These are phyloP conservation scores for Drosophila kikkawai DNA, from an alignment of 1,140 invertebrate genomes.

Conservation along the genomic window DNA sequence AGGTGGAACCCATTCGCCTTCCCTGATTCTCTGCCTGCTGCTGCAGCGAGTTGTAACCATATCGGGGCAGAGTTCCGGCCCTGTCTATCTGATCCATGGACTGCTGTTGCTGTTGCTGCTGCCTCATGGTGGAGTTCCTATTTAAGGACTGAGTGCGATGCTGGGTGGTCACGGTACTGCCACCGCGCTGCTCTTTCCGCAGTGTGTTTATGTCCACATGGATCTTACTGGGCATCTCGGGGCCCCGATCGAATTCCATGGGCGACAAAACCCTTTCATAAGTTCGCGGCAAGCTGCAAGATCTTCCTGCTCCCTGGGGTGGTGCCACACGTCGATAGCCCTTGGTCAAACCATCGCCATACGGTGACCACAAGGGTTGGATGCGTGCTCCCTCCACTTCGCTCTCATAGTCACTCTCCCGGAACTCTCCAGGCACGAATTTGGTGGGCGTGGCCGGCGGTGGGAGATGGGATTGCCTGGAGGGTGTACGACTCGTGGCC, in stretches of 20 bases:
- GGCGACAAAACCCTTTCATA: slow-evolving; percentile 86
- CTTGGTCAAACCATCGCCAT: slow-evolving; percentile 87
- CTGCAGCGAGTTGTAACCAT: slow-evolving; percentile 85
- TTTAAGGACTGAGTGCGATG: slow-evolving; percentile 72
- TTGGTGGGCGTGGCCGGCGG: slow-evolving; percentile 88
- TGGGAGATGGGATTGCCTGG: slow-evolving; percentile 80
- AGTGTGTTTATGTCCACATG: slow-evolving; percentile 69
- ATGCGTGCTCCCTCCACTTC: slow-evolving; percentile 88
- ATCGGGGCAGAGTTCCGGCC: slow-evolving; percentile 88
- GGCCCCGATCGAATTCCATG: slow-evolving; percentile 87
- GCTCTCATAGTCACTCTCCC: slow-evolving; percentile 90
- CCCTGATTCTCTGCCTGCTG: slow-evolving; percentile 85
- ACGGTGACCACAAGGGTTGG: slow-evolving; percentile 87
- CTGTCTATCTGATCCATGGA: slow-evolving; percentile 81
- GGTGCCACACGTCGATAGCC: slow-evolving; percentile 88
- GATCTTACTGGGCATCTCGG: slow-evolving; percentile 85
- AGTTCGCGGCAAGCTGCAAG: slow-evolving; percentile 85
- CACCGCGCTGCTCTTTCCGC: slow-evolving; percentile 70
- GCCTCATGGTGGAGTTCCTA: slow-evolving; percentile 67
- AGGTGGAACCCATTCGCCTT: slow-evolving; percentile 89
- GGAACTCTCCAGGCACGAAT: slow-evolving; percentile 89
- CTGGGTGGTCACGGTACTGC: slow-evolving; percentile 62
- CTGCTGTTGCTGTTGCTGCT: slow-evolving; percentile 50
- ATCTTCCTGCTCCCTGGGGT: slow-evolving; percentile 81
- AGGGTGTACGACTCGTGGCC: slow-evolving; percentile 75